A percentile compares a stretch with the other conserved stretches of the same genome.
Evolutionary conservation across 2,888 invertebrate genomes (phyloP).

Genomic region (Andrena bucephala): DNA sequence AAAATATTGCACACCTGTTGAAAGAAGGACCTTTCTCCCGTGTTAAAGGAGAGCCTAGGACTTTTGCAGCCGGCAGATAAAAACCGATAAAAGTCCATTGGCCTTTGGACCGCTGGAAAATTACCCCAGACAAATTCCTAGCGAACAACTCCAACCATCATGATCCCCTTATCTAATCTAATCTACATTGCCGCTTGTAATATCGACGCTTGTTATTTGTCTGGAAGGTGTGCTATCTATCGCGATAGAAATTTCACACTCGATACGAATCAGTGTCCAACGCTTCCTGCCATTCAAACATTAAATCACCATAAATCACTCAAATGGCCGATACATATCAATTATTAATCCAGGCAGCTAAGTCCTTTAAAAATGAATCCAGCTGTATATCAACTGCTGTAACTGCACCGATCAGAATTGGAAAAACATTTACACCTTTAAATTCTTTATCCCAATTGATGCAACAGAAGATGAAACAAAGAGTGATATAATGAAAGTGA

Average conservation of each 20-base stretch:
- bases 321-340: not conserved
- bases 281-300: not conserved
- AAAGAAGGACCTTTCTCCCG: no score
- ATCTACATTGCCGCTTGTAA: conserved; percentile 19
- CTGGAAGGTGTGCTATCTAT: not conserved
- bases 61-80: not conserved
- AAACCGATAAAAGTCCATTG: conserved; percentile 21
- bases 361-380: not conserved
- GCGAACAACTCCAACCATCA: not conserved
- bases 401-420: no score
- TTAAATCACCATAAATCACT: conserved; percentile 5
- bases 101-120: conserved; percentile 2
- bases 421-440: no score
- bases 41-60: not conserved
- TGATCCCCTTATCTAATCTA: conserved; percentile 40
- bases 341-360: not conserved
- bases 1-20: conserved; percentile 24
- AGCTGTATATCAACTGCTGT: no score
- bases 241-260: conserved; percentile 14
- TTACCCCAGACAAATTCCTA: conserved; percentile 19
- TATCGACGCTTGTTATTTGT: conserved; percentile 23
- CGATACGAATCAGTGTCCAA: not conserved
- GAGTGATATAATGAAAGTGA: no score
- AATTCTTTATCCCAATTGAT: no score
- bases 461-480: no score